phyloP scores from a whole-genome alignment of 2,888 invertebrate species.

The Schizaphis graminum region DNA sequence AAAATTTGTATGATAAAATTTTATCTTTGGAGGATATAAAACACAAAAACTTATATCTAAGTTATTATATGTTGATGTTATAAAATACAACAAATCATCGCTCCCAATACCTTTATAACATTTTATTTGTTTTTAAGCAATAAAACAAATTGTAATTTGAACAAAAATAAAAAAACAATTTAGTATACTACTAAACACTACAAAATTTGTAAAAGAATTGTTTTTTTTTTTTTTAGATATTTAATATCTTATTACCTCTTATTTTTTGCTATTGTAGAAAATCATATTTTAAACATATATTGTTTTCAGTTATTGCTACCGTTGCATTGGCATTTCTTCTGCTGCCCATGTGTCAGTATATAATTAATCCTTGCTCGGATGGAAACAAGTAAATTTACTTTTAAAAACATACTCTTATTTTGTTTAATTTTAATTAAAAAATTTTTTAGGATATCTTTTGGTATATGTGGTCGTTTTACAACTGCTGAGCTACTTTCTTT shows the following conservation, averaged over 20 bases:
- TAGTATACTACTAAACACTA: background rate
- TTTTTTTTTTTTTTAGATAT: no score
- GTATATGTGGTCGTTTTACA: slow-evolving; percentile 93
- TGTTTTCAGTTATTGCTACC: slow-evolving; percentile 87
- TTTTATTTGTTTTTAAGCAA: background rate
- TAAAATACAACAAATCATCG: background rate
- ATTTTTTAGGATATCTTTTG: slow-evolving; percentile 81
- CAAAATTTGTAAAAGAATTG: no score
- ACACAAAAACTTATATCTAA: background rate
- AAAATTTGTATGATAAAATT: background rate
- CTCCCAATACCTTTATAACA: background rate
- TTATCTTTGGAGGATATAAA: background rate
- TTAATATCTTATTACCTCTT: slow-evolving; percentile 56
- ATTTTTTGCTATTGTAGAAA: background rate
- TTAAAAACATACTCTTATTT: background rate
- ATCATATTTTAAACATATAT: background rate
- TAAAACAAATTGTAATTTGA: background rate
- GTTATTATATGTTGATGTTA: background rate
- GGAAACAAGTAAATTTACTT: slow-evolving; percentile 76
- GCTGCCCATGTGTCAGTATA: slow-evolving; percentile 97
- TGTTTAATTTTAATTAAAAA: background rate
- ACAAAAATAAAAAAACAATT: background rate
- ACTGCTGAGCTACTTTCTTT: slow-evolving; percentile 95
- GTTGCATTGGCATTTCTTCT: slow-evolving; percentile 96
- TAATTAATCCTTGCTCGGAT: slow-evolving; percentile 87